phyloP scores from a whole-genome alignment of 2,113 vertebrate species.

The Planiliza haematocheilus region DNA sequence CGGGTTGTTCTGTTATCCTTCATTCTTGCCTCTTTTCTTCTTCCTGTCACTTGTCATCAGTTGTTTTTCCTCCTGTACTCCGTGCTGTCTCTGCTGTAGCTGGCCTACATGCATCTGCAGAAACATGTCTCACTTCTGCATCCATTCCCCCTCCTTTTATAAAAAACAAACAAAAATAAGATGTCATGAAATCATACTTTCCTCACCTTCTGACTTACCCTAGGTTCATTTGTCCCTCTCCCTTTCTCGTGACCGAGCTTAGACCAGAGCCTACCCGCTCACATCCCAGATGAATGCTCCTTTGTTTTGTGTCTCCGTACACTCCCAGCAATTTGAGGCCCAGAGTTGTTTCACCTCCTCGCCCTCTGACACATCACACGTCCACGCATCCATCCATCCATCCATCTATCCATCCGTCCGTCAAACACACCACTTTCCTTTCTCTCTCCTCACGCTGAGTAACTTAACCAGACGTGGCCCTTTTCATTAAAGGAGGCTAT shows the following conservation, averaged over 20 bases:
- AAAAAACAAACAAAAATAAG: too few relatives aligned
- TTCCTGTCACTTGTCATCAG: not conserved
- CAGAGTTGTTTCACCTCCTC: constrained; percentile 28
- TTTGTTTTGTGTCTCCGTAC: constrained; percentile 53
- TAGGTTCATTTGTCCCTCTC: not conserved
- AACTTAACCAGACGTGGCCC: not conserved
- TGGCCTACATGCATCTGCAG: constrained; percentile 71
- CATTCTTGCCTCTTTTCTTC: not conserved
- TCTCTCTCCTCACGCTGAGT: not conserved
- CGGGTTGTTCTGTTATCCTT: too few relatives aligned
- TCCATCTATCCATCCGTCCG: not conserved
- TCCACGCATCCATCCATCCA: not conserved
- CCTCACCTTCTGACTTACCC: not conserved
- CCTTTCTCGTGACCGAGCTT: constrained; percentile 34
- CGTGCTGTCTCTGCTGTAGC: not conserved
- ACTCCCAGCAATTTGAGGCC: constrained; percentile 2
- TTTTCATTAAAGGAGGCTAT: not conserved
- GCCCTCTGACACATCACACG: constrained; percentile 26
- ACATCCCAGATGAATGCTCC: constrained; percentile 46
- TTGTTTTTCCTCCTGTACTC: constrained; percentile 6
- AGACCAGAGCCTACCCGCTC: not conserved
- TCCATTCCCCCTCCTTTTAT: not conserved
- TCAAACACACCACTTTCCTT: not conserved
- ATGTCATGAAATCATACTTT: not conserved
- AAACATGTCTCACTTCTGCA: constrained; percentile 5